Evolutionary conservation across 2,113 vertebrate genomes (phyloP), one percentile per base, ranked within the genome.

Genomic region (Nipponia nippon): DNA sequence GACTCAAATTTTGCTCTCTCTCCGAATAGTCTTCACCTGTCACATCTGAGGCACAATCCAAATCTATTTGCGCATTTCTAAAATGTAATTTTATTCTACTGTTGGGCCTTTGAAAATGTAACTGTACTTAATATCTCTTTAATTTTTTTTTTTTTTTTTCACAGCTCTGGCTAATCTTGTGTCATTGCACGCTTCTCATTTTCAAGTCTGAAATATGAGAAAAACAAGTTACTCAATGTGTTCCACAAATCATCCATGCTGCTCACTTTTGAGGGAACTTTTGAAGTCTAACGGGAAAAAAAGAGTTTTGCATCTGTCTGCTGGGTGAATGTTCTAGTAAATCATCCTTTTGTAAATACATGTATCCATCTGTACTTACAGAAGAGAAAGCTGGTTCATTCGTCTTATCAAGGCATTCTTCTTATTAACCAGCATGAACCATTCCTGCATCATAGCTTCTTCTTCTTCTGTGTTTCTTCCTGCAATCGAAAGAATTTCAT

Each of bases 401-500:
- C 99, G 97, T 87, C 99, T 97, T 97, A 99, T 99, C 95, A 99
- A 98, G 65, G 99, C 99, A 81, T 99, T 99, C 98, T 99, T 99
- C 99, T 99, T 99, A 97, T 99, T 99, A 95, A 99, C 99, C 98
- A 99, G 96, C 98, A 99, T 99, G 98, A 99, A 99, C 99, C 99
- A 99, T 95, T 99, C 99, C 97, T 99, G 99, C 99, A 99, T 99
- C 99, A 99, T 99, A 87, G 99, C 97, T 97, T 99, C 99, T 97
- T 99, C 99, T 97, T 99, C 99, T 97, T 99, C 99, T 32, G 99
- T 99, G 96, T 99, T 99, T 96, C 99, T 99, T 83, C 99, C 99
- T 99, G 94, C n/a, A 98, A 95, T 58, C n/a, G 15, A 95, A 83
- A 56, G 65, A 75, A 50, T 75, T 59, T 69, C 20, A 36, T 97